Percentiles rank a stretch among this genome's conserved stretches.
Evolutionary conservation across 2,797 vertebrate species (phyloP).

Genomic region (Malurus splendens): DNA sequence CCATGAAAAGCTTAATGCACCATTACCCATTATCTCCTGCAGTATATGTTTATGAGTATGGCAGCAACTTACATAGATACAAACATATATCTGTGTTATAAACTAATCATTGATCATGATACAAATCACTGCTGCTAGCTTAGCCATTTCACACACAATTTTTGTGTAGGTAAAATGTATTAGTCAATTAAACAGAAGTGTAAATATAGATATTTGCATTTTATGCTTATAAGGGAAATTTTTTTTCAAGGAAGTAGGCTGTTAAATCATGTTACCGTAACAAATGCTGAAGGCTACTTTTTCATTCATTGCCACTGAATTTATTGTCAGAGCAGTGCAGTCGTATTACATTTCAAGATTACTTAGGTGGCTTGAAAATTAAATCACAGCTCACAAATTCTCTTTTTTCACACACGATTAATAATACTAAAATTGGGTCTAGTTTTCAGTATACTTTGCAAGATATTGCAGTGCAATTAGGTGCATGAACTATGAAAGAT

Average conservation of each 20-base stretch:
- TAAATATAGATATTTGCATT: constrained; percentile 46
- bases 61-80: not conserved
- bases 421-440: not conserved
- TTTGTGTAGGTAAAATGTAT: constrained; percentile 38
- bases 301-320: constrained; percentile 62
- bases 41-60: not conserved
- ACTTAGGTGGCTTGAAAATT: constrained; percentile 72
- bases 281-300: constrained; percentile 63
- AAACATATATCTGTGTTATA: not conserved
- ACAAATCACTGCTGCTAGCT: constrained; percentile 4
- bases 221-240: constrained; percentile 24
- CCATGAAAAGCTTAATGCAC: not conserved
- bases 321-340: constrained; percentile 61
- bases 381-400: constrained; percentile 58
- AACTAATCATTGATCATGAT: not conserved
- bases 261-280: constrained; percentile 72
- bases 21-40: not conserved
- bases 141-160: not conserved
- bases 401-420: not conserved
- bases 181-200: constrained; percentile 56
- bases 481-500: not conserved
- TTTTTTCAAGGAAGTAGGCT: constrained; percentile 37
- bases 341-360: constrained; percentile 70
- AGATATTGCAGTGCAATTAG: not conserved
- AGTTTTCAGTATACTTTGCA: not conserved